Evolutionary conservation across 1,140 invertebrate species (phyloP).

Genomic region (Globodera rostochiensis): DNA sequence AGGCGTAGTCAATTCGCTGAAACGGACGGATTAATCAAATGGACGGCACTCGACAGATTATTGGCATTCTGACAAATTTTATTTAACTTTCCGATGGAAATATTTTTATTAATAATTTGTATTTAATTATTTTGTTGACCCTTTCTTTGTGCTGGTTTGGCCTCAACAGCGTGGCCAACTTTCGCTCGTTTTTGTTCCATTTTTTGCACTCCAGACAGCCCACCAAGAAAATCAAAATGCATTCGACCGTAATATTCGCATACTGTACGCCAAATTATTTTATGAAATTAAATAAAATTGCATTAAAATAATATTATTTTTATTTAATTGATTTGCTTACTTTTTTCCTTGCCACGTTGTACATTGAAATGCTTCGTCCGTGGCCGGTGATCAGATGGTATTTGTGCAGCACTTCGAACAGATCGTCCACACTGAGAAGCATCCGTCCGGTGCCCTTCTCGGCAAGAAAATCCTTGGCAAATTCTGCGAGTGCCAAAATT

Average conservation of each 20-base stretch:
- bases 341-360: constrained; percentile 1
- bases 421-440: constrained; percentile 9
- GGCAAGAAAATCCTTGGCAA: neutral
- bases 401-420: constrained; percentile 25
- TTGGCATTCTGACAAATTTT: too few species aligned
- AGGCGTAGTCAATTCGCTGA: constrained; percentile 16
- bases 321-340: neutral
- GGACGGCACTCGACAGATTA: neutral
- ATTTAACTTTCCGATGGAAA: too few species aligned
- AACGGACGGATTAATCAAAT: neutral
- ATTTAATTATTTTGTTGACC: neutral
- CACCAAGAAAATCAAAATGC: constrained; percentile 5
- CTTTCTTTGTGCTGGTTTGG: constrained; percentile 15
- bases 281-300: neutral
- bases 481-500: neutral
- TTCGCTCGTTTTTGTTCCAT: constrained; percentile 24
- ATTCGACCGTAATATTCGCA: constrained; percentile 25
- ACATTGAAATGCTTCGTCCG: constrained; percentile 27
- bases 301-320: neutral
- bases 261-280: constrained; percentile 4
- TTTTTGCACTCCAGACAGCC: constrained; percentile 8
- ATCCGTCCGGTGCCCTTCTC: constrained; percentile 2
- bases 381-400: constrained; percentile 18
- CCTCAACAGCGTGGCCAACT: constrained; percentile 3
- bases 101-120: too few species aligned